Conservation (phyloP, 2,888 invertebrate species). For the Pseudoips prasinana region DNA sequence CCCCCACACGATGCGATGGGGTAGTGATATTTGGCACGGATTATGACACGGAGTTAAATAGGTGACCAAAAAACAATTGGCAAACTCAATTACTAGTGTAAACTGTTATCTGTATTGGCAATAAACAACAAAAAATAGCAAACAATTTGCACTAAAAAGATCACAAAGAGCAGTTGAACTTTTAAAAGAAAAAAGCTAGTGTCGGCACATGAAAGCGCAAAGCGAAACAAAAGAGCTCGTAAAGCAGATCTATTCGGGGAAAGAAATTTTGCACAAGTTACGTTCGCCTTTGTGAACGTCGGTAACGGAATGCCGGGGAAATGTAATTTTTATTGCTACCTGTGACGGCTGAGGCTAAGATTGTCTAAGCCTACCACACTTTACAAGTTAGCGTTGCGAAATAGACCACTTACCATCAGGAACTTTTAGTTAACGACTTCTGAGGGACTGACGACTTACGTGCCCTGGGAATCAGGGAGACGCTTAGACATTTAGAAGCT, state of each 20-base stretch:
- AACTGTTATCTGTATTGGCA: constrained; percentile 4
- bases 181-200: constrained; percentile 24
- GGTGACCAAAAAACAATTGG: too few relatives aligned
- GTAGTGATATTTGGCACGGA: too few relatives aligned
- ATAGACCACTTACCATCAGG: too few relatives aligned
- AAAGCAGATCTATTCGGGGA: constrained; percentile 66
- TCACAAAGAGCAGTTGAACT: constrained; percentile 38
- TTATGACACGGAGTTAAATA: too few relatives aligned
- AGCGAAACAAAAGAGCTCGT: constrained; percentile 61
- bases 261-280: constrained; percentile 73
- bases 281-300: constrained; percentile 7
- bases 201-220: constrained; percentile 50
- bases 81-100: too few relatives aligned
- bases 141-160: constrained; percentile 52
- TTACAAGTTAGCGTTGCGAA: too few relatives aligned
- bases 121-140: constrained; percentile 37
- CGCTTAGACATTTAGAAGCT: too few relatives aligned
- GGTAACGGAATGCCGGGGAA: constrained; percentile 18
- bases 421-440: too few relatives aligned
- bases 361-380: not conserved
- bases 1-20: too few relatives aligned
- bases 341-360: constrained; percentile 5
- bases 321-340: constrained; percentile 26
- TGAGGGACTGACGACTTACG: too few relatives aligned
- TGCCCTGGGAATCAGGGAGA: too few relatives aligned